phyloP scores from a whole-genome alignment of 1,140 invertebrate genomes.

The Bursaphelenchus mucronatus region DNA sequence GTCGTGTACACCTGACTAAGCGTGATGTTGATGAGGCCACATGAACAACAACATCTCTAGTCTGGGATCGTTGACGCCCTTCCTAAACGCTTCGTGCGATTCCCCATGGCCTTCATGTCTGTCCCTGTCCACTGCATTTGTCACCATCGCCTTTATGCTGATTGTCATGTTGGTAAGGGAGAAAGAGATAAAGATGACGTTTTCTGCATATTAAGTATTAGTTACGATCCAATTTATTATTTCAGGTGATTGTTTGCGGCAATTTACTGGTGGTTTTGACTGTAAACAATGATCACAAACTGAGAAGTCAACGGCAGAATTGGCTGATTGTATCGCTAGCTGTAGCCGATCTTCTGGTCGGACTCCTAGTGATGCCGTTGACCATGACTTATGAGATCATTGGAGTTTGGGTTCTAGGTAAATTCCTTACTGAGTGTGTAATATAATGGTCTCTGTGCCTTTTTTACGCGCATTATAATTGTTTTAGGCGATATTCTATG shows the following conservation, averaged over 20 bases:
- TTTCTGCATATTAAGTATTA: not conserved
- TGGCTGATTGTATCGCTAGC: slow-evolving; percentile 70
- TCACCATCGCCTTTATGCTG: slow-evolving; percentile 55
- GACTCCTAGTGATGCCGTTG: slow-evolving; percentile 69
- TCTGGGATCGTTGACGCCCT: too few relatives aligned
- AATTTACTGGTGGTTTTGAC: slow-evolving; percentile 58
- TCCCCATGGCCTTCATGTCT: slow-evolving; percentile 49
- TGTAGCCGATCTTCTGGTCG: slow-evolving; percentile 68
- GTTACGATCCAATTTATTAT: slow-evolving; percentile 1
- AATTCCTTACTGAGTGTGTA: slow-evolving; percentile 1
- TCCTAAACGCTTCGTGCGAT: not conserved
- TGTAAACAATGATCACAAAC: slow-evolving; percentile 55
- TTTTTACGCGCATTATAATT: slow-evolving; percentile 9
- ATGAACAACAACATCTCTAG: too few relatives aligned
- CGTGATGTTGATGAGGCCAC: too few relatives aligned
- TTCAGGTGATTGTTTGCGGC: slow-evolving; percentile 55
- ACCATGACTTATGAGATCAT: slow-evolving; percentile 68
- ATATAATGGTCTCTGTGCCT: slow-evolving; percentile 6
- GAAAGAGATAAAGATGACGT: not conserved
- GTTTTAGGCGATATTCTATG: slow-evolving; percentile 54
- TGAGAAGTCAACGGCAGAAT: slow-evolving; percentile 62
- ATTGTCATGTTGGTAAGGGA: slow-evolving; percentile 58
- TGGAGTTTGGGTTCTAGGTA: slow-evolving; percentile 66
- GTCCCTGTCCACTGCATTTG: slow-evolving; percentile 49
- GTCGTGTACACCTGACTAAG: too few relatives aligned